Conservation (phyloP, 1,140 invertebrate species). For the Drosophila kepulauana region DNA sequence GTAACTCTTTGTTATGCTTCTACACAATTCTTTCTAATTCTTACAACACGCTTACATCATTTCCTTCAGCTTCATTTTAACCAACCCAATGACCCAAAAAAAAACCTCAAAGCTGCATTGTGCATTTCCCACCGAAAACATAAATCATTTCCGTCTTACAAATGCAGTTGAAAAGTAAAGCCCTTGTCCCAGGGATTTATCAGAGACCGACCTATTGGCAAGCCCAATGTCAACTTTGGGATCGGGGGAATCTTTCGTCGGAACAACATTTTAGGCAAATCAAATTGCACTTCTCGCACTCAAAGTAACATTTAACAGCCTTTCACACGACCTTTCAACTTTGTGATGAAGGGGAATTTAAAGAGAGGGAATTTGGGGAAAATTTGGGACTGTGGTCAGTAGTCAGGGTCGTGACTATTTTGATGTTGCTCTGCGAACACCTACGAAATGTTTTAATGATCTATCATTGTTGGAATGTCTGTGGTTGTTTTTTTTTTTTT, state of each 20-base stretch:
- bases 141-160: conserved; percentile 43
- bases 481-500: neutral
- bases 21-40: neutral
- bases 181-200: neutral
- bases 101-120: neutral
- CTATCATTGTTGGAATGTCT: conserved; percentile 49
- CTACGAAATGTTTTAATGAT: conserved; percentile 46
- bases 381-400: conserved; percentile 20
- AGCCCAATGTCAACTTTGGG: conserved; percentile 14
- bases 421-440: conserved; percentile 25
- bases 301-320: conserved; percentile 26
- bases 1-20: neutral
- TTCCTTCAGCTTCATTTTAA: neutral
- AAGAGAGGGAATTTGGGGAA: neutral
- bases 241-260: neutral
- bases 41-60: conserved; percentile 19
- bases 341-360: neutral
- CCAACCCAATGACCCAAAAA: neutral
- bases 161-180: neutral
- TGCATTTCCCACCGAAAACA: conserved; percentile 17
- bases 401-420: conserved; percentile 41
- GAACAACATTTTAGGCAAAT: conserved; percentile 16
- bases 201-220: neutral
- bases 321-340: conserved; percentile 43
- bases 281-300: conserved; percentile 31